Base-by-base conservation (phyloP, 2,113 vertebrate genomes). In the Platichthys stellatus region DNA sequence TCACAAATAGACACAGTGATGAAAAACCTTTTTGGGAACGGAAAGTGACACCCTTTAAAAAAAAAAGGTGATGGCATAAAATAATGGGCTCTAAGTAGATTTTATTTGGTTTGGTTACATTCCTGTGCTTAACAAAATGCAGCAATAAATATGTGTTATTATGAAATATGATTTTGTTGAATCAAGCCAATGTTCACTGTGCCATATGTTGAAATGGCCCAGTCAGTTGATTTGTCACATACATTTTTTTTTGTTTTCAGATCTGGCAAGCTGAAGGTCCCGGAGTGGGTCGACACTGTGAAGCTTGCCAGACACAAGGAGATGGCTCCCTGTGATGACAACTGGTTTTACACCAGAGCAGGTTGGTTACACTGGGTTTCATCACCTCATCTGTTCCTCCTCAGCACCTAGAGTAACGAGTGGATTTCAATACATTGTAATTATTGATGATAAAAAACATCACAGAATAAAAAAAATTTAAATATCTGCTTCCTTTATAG, bases 221-320 rank as follows among this genome's bases (percentile, higher is more conserved):
- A 31, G 43, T 23, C 40, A 60, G 23, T 69, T 64, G 62, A 67
- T 69, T 77, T 62, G 40, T 83, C 69, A 28, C 62, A 64, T 74
- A 28, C 26, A 28, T 71, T 26, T 49, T 81, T 58, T 5, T 0
- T 5, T 45, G 3, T 68, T 79, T 77, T 63, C 78, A 96, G 96
- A 92, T 96, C 95, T 81, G 95, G 95, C 18, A 96, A 96, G 86
- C 91, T 96, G 59, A 96, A 96, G 80, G 95, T 96, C 23, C 95
- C 96, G 2, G 96, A 96, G 67, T 96, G 95, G 96, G 95, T 96
- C 21, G 96, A 95, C 90, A 96, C 94, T 0, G 95, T 96, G 70
- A 96, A 96, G 87, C 87, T 96, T 40, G 95, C 95, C 83, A 96
- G 95, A 58, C 96, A 96, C 86, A 96, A 96, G 77, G 95, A 96